Evolutionary conservation across 2,888 invertebrate species (phyloP), one percentile per base, ranked within the genome.

Genomic region (Dorcus parallelipipedus): DNA sequence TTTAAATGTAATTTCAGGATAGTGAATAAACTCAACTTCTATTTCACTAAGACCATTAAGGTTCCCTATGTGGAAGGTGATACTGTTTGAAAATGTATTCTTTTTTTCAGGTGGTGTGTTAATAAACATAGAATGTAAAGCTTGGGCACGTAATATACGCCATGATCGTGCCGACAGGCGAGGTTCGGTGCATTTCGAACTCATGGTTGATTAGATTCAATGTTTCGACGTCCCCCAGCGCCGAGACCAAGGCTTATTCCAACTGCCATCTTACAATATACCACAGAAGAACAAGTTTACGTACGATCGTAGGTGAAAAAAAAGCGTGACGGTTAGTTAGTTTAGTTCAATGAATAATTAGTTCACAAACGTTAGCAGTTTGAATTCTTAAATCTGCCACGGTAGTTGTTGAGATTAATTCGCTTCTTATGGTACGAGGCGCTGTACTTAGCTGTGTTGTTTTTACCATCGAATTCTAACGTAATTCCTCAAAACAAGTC

Each of bases 181-280:
- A 77, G 96, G 95, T 73, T 91, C 92, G 71, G 94, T 95, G 73
- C 95, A 95, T 82, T 95, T 96, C 83, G 95, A 95, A 83, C 84
- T 95, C 79, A 89, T 95, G 88, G 87, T 95, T 78, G 95, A 95
- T 82, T 90, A 89, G 86, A 68, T 49, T 49, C 50, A 55, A 52
- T 43, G 58, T 56, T 56, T 56, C 58, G 49, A 51, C 54, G 49
- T 54, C 54, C 54, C 51, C 47, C 42, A 56, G 49, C 73, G 61
- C 58, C 61, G 59, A 60, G 59, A 58, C 61, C 63, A 65, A 63
- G 69, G 71, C 69, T 64, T 66, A 68, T 66, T 69, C 68, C 73
- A 73, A 75, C 75, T 74, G 83, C 83, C 80, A 73, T 70, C 70
- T 69, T 61, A 59, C 62, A 59, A 54, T 59, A 61, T 61, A 61